Evolutionary conservation across 1,140 invertebrate species (phyloP).

Genomic region (Procambarus virginalis): DNA sequence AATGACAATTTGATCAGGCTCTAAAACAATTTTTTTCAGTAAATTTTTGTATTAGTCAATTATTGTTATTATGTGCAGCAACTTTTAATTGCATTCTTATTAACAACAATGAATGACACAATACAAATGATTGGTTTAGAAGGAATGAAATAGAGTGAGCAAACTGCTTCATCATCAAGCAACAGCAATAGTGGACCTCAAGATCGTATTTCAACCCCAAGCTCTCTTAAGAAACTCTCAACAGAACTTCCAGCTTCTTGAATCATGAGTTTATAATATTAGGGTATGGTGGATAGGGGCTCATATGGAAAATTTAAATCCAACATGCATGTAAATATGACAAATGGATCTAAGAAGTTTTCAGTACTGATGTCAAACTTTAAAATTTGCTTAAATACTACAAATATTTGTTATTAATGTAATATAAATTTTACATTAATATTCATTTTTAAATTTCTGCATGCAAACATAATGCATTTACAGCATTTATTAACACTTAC

Average conservation of each 20-base stretch:
- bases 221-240: constrained; percentile 30
- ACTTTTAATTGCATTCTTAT: neutral
- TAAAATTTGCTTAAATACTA: too few relatives aligned
- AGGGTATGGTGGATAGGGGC: neutral
- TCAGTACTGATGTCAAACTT: too few relatives aligned
- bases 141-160: constrained; percentile 26
- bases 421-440: too few relatives aligned
- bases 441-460: too few relatives aligned
- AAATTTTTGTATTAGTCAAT: constrained; percentile 11
- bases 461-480: too few relatives aligned
- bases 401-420: too few relatives aligned
- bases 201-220: constrained; percentile 63
- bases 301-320: neutral
- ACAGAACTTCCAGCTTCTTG: constrained; percentile 18
- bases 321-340: neutral
- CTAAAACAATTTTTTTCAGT: neutral
- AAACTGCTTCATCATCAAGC: constrained; percentile 62
- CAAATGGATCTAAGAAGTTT: neutral
- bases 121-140: constrained; percentile 2
- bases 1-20: constrained; percentile 33
- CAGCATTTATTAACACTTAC: too few relatives aligned
- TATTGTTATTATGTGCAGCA: neutral
- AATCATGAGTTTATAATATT: constrained; percentile 14
- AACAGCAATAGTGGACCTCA: constrained; percentile 65
- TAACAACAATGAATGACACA: neutral